Conservation (phyloP, 2,113 vertebrate species). For the Oncorhynchus clarkii region DNA sequence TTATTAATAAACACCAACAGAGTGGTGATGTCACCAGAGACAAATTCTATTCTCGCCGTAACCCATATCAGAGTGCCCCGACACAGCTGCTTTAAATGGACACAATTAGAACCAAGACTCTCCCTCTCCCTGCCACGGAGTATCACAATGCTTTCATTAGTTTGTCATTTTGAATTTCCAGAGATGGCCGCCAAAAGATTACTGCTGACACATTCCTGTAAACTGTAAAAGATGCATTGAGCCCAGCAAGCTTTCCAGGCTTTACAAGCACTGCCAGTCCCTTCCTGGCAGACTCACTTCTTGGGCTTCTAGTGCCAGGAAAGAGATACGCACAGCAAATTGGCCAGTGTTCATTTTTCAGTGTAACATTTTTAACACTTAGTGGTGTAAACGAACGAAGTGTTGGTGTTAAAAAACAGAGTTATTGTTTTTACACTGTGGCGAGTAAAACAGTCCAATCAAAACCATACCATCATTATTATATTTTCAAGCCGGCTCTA, state of each 20-base stretch:
- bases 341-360: too few relatives aligned
- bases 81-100: constrained; percentile 82
- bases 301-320: background rate
- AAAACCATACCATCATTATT: too few relatives aligned
- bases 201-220: constrained; percentile 74
- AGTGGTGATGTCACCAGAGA: constrained; percentile 78
- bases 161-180: constrained; percentile 67
- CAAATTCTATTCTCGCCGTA: constrained; percentile 67
- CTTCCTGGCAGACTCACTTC: background rate
- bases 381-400: too few relatives aligned
- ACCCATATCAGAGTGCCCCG: constrained; percentile 72
- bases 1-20: constrained; percentile 76
- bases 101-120: constrained; percentile 49
- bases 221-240: constrained; percentile 69
- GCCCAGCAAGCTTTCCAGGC: constrained; percentile 13
- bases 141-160: constrained; percentile 68
- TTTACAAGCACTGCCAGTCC: constrained; percentile 46
- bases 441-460: too few relatives aligned
- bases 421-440: too few relatives aligned
- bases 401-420: too few relatives aligned
- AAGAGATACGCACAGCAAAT: background rate
- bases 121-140: constrained; percentile 59
- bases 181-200: constrained; percentile 71
- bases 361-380: too few relatives aligned
- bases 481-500: too few relatives aligned